These are phyloP conservation scores for Ophioderma brevispina DNA, from an alignment of 35 echinoderm and acorn worm species.

Conservation along the genomic window DNA sequence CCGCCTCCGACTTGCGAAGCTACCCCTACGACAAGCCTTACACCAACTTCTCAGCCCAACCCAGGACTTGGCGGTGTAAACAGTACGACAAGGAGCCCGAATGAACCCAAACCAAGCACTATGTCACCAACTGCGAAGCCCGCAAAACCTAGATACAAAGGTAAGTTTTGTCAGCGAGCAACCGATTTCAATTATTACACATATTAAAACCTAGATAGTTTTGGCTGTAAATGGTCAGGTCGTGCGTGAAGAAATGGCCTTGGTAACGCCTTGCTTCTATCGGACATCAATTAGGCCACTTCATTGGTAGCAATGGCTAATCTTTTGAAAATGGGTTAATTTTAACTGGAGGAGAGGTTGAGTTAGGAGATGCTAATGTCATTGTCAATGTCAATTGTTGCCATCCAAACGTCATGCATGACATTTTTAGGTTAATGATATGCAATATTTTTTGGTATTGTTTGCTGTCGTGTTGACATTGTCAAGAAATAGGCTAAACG, in stretches of 20 bases:
- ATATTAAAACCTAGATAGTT: neutral
- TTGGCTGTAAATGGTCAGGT: too few species aligned
- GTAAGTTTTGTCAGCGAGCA: neutral
- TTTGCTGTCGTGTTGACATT: neutral
- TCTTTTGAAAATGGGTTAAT: neutral
- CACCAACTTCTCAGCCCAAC: neutral
- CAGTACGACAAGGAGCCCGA: neutral
- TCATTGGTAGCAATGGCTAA: too few species aligned
- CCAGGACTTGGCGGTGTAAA: neutral
- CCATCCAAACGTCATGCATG: neutral
- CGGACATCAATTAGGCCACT: too few species aligned
- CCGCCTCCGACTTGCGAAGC: neutral
- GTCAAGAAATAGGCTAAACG: neutral
- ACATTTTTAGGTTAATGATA: slow-evolving; percentile 6
- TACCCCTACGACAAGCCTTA: neutral
- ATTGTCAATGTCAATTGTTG: neutral
- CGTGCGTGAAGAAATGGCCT: too few species aligned
- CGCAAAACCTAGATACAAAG: slow-evolving; percentile 6
- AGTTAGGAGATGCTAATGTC: neutral
- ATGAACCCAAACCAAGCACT: neutral
- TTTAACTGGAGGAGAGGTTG: neutral
- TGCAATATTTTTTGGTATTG: neutral
- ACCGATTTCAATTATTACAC: neutral
- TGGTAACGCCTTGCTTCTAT: too few species aligned
- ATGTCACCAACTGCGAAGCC: neutral